Evolutionary conservation across 2,113 vertebrate species (phyloP), one percentile per base, ranked within the genome.

Genomic region (Pterocles burchelli): DNA sequence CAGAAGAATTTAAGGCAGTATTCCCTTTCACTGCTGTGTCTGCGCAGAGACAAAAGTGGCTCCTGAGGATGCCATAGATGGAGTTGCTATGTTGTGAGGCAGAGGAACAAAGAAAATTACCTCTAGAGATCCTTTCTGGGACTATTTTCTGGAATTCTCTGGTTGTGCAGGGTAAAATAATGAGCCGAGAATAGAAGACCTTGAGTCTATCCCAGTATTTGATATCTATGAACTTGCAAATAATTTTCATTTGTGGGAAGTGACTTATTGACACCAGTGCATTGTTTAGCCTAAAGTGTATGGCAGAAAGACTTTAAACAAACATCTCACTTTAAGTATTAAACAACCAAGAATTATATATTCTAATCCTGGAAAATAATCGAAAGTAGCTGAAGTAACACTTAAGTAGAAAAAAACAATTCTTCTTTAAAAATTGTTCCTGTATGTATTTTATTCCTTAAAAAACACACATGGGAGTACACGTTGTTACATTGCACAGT

Each of bases 361-460:
- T 55, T 81, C 16, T 72, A 71, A 83, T 41, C 9, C 34, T 55
- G 3, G 14, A 54, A 76, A 73, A 68, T 13, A 76, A 52, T 72
- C 24, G 31, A 15, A 55, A 62, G 36, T n/a, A 49, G 17, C 38
- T 86, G 29, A 80, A 54, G 10, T 51, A 86, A 86, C 11, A 43
- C 2, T 0, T 15, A 65, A 57, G 15, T 36, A 25, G 29, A 5
- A 31, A 79, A 82, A 24, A 61, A 1, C 1, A 12, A 2, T 61
- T 63, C 2, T 59, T 90, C 78, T 74, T 7, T 31, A 15, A 31
- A 49, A n/a, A 8, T 1, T 29, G 7, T 59, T 88, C 25, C 10
- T 34, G 52, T 73, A 38, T 15, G 10, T 15, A 24, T 36, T 74
- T 85, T 26, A 75, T 93, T 29, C 20, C 49, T 73, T 86, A 33